phyloP scores from a whole-genome alignment of 2,888 invertebrate species.

The Sicus ferrugineus region DNA sequence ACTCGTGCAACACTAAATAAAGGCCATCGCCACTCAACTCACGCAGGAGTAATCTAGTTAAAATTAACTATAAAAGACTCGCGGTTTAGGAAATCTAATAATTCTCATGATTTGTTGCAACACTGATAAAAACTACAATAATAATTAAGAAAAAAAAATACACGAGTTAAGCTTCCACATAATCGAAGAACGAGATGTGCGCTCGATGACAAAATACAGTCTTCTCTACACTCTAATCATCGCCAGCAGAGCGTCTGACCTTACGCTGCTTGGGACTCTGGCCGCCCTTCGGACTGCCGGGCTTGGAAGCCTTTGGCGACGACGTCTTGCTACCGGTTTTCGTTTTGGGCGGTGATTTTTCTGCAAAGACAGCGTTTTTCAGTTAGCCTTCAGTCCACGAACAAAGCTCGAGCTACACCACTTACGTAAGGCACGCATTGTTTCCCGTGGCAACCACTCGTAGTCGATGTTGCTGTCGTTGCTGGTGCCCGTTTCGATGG shows the following conservation, averaged over 20 bases:
- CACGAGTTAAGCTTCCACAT: background rate
- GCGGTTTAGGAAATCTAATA: constrained; percentile 12
- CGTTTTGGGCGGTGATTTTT: constrained; percentile 72
- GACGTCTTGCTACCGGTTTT: constrained; percentile 69
- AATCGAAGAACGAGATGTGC: constrained; percentile 17
- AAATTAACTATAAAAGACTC: background rate
- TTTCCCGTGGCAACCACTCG: constrained; percentile 97
- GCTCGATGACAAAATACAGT: constrained; percentile 34
- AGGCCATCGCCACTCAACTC: background rate
- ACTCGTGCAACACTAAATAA: too few relatives aligned
- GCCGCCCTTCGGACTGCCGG: constrained; percentile 70
- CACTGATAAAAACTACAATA: background rate
- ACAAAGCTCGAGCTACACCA: constrained; percentile 1
- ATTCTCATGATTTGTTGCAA: constrained; percentile 25
- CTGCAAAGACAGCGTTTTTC: constrained; percentile 64
- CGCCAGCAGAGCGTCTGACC: constrained; percentile 77
- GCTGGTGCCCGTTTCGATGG: constrained; percentile 90
- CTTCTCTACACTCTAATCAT: constrained; percentile 65
- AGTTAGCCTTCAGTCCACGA: background rate
- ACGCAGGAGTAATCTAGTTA: background rate
- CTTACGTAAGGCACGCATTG: constrained; percentile 84
- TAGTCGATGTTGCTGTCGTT: constrained; percentile 93
- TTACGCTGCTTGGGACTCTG: constrained; percentile 82
- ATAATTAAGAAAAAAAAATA: constrained; percentile 6
- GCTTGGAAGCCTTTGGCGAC: constrained; percentile 66